Conservation (phyloP, 2,113 vertebrate genomes). For the Amphiprion ocellaris region DNA sequence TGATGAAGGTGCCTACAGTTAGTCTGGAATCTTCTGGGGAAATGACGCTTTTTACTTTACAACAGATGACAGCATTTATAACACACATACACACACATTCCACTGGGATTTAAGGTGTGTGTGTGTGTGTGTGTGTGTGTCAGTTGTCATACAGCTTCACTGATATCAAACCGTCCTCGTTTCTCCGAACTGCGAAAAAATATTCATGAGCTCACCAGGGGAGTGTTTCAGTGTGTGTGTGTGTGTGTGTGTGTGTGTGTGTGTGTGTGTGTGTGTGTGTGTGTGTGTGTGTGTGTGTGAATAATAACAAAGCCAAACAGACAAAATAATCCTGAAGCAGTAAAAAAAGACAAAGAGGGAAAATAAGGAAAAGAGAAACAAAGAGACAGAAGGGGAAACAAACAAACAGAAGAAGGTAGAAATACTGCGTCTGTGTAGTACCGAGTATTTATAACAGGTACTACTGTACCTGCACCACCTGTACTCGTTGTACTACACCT, state of each 20-base stretch:
- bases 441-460: not conserved
- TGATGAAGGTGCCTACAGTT: slow-evolving; percentile 32
- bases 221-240: slow-evolving; percentile 24
- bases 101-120: not conserved
- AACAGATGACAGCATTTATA: slow-evolving; percentile 31
- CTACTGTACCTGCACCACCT: not conserved
- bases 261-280: slow-evolving; percentile 6
- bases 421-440: not conserved
- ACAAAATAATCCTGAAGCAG: slow-evolving; percentile 46
- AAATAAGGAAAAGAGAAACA: not conserved
- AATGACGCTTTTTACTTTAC: slow-evolving; percentile 27
- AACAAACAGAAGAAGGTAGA: not conserved
- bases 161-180: slow-evolving; percentile 53
- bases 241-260: slow-evolving; percentile 33
- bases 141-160: slow-evolving; percentile 40
- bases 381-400: not conserved
- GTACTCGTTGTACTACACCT: too few species aligned
- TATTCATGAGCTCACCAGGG: slow-evolving; percentile 62
- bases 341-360: slow-evolving; percentile 34
- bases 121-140: slow-evolving; percentile 35
- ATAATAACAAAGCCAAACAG: slow-evolving; percentile 27
- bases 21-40: not conserved
- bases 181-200: slow-evolving; percentile 26
- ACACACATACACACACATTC: slow-evolving; percentile 21
- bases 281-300: slow-evolving; percentile 4